Evolutionary conservation across 2,113 vertebrate genomes (phyloP).

Genomic region (Scolopax mira): DNA sequence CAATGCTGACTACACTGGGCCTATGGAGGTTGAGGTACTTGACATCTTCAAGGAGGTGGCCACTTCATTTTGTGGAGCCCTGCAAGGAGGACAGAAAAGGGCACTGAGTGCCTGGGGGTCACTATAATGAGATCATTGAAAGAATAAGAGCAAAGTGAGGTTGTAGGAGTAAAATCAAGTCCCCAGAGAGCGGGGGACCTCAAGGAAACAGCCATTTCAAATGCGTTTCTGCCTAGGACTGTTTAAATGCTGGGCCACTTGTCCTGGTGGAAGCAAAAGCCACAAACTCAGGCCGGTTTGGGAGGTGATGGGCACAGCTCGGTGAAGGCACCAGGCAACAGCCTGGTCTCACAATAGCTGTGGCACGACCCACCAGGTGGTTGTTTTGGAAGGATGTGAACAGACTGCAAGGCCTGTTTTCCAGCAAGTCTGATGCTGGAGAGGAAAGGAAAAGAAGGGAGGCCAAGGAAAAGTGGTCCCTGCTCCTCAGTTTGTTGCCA

Average conservation of each 20-base stretch:
- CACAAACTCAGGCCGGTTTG: not conserved
- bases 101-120: accelerated
- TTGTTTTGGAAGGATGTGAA: not conserved
- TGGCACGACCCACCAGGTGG: not conserved
- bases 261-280: not conserved
- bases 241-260: not conserved
- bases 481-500: not conserved
- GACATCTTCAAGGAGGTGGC: not conserved
- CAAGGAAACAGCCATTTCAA: not conserved
- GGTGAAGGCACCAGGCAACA: not conserved
- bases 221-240: not conserved
- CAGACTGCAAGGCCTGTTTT: not conserved
- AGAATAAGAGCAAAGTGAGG: not conserved
- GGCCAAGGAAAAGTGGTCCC: not conserved
- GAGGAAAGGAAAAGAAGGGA: not conserved
- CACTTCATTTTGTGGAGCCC: not conserved
- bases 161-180: not conserved
- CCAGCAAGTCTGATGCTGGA: not conserved
- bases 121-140: not conserved
- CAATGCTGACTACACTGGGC: not conserved
- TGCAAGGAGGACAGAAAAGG: not conserved
- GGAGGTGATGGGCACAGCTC: not conserved
- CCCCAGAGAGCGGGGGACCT: not conserved
- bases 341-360: not conserved
- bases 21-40: accelerated